These are phyloP conservation scores for Chiropotes sagulatus DNA, from an alignment of 2,797 vertebrate genomes.

Conservation along the genomic window DNA sequence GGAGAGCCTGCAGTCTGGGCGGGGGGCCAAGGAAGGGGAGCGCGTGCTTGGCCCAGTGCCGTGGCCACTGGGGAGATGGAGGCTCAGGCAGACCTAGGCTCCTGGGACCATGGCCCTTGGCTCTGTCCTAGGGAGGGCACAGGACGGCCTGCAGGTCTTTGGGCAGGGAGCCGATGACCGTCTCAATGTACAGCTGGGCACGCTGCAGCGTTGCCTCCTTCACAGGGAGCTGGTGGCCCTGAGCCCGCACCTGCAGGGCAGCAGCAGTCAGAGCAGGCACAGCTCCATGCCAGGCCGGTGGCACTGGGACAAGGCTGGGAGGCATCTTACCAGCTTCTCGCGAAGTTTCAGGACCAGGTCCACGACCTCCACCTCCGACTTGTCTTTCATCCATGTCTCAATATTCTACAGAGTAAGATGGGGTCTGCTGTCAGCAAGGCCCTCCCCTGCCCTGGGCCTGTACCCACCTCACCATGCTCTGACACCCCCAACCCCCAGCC, in stretches of 20 bases:
- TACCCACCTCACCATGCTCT: background rate
- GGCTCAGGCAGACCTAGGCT: background rate
- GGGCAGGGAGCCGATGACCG: slow-evolving; percentile 88
- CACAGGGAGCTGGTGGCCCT: slow-evolving; percentile 88
- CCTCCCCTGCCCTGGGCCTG: rapidly evolving
- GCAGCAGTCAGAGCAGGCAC: background rate
- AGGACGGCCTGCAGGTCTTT: slow-evolving; percentile 91
- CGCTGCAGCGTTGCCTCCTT: slow-evolving; percentile 87
- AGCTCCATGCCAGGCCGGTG: rapidly evolving
- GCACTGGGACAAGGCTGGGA: too few relatives aligned
- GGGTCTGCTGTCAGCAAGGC: background rate
- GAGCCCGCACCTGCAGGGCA: slow-evolving; percentile 86
- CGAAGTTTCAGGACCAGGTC: slow-evolving; percentile 94
- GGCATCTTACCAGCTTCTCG: slow-evolving; percentile 92
- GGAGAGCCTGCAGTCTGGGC: background rate
- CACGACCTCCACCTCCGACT: slow-evolving; percentile 95
- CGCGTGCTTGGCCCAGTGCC: background rate
- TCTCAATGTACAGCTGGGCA: slow-evolving; percentile 85
- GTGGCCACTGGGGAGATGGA: background rate
- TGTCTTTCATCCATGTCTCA: slow-evolving; percentile 92
- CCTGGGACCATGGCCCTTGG: background rate
- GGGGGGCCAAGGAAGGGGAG: background rate
- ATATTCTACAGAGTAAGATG: slow-evolving; percentile 86
- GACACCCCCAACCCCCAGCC: background rate
- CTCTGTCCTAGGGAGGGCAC: slow-evolving; percentile 77